Conservation (phyloP, 2,113 vertebrate species). For the Misgurnus anguillicaudatus region DNA sequence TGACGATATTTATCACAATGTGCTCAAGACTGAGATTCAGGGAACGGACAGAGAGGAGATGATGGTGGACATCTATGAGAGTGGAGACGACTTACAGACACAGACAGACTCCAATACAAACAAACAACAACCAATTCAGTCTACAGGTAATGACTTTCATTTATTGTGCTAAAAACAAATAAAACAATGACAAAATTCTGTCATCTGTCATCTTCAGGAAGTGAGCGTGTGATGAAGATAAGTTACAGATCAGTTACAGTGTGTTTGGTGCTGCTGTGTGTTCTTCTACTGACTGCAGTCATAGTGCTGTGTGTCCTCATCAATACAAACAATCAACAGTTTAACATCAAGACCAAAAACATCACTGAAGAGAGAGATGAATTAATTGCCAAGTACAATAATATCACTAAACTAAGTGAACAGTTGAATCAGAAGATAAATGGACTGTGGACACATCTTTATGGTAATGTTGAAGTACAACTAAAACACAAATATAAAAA, state of each 20-base stretch:
- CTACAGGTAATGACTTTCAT: neutral
- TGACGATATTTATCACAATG: too few species aligned
- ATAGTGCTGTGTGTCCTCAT: neutral
- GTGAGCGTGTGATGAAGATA: neutral
- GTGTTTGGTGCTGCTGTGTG: constrained; percentile 7
- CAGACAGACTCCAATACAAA: neutral
- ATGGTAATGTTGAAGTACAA: neutral
- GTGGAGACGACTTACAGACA: too few species aligned
- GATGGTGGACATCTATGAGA: too few species aligned
- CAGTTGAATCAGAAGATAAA: neutral
- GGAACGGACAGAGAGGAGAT: too few species aligned
- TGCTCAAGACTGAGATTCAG: too few species aligned
- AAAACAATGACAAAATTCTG: neutral
- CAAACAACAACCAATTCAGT: neutral
- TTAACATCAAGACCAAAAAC: neutral
- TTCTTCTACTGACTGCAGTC: constrained; percentile 10
- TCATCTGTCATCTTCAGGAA: neutral
- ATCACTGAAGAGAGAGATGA: neutral
- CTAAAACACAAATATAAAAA: too few species aligned
- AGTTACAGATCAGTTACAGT: neutral
- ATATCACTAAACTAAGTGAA: neutral
- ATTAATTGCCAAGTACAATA: neutral
- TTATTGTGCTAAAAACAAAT: neutral
- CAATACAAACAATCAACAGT: neutral
- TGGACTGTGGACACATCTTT: neutral